Base-by-base conservation (phyloP, 2,888 invertebrate genomes). In the Ophonus ardosiacus region DNA sequence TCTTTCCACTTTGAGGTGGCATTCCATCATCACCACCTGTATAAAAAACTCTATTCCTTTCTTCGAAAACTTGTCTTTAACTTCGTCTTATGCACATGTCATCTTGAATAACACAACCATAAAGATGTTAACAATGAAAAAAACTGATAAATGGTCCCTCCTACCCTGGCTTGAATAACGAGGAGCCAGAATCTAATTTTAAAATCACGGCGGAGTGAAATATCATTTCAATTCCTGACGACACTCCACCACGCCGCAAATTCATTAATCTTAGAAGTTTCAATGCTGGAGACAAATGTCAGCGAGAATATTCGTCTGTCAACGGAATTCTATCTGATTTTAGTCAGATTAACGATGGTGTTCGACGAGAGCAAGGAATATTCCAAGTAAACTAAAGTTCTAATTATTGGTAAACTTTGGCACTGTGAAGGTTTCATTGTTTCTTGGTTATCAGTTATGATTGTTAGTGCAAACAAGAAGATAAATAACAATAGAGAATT, bases 221-320 rank as follows among this genome's bases (percentile, higher is more conserved):
- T 81, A 81, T 68, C 17, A 68, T 68, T 51, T 68, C 81, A 71
- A 51, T 68, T 81, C 56, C 68, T 24, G 40, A 10, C 15, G 71
- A 71, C 81, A 81, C 51, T 40, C 61, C 24, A 10, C 59, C 31
- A 31, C 31, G 31, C 81, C 81, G 24, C 43, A 81, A 81, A 68
- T 81, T 81, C 81, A 81, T 81, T 81, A 81, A 81, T 81, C 81
- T 81, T 81, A 15, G 7, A 65, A 81, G 81, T 81, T 68, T 81
- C 56, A 24, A 80, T 24, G 59, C 59, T 40, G 57, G 21, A 71
- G 43, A 81, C 81, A 31, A 78, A 18, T 65, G 81, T 81, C 81
- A 81, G 15, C 18, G 21, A 65, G 24, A 81, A 51, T 68, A 68
- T 81, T 81, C 71, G 68, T 71, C 81, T 81, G 81, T 81, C 81